phyloP scores from a whole-genome alignment of 2,113 vertebrate genomes.

The Pseudorhombus dupliciocellatus region DNA sequence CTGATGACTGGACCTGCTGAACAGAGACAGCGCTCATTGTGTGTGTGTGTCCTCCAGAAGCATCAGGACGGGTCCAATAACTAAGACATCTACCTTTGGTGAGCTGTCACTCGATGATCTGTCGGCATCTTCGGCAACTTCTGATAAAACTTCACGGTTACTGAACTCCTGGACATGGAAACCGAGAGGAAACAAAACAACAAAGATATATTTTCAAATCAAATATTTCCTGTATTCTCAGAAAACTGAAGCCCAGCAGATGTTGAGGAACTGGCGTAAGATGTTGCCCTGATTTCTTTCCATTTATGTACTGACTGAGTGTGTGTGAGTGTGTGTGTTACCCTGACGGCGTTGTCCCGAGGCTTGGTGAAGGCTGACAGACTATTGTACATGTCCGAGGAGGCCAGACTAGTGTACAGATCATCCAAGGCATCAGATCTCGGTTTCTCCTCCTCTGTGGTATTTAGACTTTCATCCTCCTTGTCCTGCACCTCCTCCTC shows the following conservation, averaged over 20 bases:
- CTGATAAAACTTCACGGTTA: constrained; percentile 47
- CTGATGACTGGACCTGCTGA: constrained; percentile 85
- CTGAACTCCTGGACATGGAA: constrained; percentile 66
- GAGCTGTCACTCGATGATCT: constrained; percentile 54
- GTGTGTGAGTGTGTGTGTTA: constrained; percentile 25
- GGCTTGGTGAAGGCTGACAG: constrained; percentile 45
- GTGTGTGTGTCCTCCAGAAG: no score
- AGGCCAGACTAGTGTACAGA: constrained; percentile 64
- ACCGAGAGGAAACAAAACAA: neutral
- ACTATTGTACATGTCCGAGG: constrained; percentile 69
- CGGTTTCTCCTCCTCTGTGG: constrained; percentile 58
- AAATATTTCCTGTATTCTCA: neutral
- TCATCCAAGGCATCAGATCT: constrained; percentile 71
- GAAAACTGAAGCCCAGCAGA: neutral
- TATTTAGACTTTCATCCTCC: constrained; percentile 50
- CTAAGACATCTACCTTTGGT: constrained; percentile 74
- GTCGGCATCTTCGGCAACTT: constrained; percentile 52
- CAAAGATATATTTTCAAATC: neutral
- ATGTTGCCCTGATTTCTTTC: neutral
- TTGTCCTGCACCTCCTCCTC: constrained; percentile 49
- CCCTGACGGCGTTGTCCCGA: constrained; percentile 62
- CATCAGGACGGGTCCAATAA: neutral
- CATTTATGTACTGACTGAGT: neutral
- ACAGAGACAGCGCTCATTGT: neutral
- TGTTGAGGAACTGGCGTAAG: no score